A percentile compares a stretch with the other conserved stretches of the same genome.
These are phyloP conservation scores for Echinarachnius parma DNA, from an alignment of 53 echinoderm and acorn worm genomes.

Conservation along the genomic window DNA sequence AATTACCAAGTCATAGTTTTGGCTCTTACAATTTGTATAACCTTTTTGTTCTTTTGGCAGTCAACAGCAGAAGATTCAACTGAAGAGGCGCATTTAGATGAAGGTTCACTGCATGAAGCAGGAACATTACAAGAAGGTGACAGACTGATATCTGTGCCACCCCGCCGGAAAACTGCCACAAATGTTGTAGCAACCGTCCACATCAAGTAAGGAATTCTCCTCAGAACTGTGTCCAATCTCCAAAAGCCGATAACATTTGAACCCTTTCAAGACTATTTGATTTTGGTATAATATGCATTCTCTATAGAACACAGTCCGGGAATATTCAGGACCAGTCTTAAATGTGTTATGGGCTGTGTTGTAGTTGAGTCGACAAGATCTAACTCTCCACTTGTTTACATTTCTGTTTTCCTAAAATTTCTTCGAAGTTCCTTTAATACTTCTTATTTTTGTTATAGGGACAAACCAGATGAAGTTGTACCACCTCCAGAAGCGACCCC, in stretches of 20 bases:
- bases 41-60: background rate
- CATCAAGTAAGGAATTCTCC: slow-evolving; percentile 64
- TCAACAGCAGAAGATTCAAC: background rate
- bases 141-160: slow-evolving; percentile 48
- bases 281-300: too few relatives aligned
- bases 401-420: background rate
- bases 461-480: background rate
- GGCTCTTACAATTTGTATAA: too few relatives aligned
- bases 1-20: too few relatives aligned
- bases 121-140: slow-evolving; percentile 61
- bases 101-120: slow-evolving; percentile 1
- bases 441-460: slow-evolving; percentile 1
- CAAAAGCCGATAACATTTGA: too few relatives aligned
- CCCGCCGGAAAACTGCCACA: slow-evolving; percentile 47
- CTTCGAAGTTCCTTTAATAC: background rate
- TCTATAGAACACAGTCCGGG: too few relatives aligned
- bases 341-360: too few relatives aligned
- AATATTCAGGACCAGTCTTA: too few relatives aligned
- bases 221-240: too few relatives aligned
- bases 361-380: too few relatives aligned
- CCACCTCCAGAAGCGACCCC: background rate
- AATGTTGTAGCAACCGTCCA: slow-evolving; percentile 57
- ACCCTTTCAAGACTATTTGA: too few relatives aligned
- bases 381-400: too few relatives aligned
- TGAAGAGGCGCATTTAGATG: background rate